A percentile compares a stretch with the other conserved stretches of the same genome.
These are phyloP conservation scores for Odiellus spinosus DNA, from an alignment of 2,888 invertebrate genomes.

Conservation along the genomic window DNA sequence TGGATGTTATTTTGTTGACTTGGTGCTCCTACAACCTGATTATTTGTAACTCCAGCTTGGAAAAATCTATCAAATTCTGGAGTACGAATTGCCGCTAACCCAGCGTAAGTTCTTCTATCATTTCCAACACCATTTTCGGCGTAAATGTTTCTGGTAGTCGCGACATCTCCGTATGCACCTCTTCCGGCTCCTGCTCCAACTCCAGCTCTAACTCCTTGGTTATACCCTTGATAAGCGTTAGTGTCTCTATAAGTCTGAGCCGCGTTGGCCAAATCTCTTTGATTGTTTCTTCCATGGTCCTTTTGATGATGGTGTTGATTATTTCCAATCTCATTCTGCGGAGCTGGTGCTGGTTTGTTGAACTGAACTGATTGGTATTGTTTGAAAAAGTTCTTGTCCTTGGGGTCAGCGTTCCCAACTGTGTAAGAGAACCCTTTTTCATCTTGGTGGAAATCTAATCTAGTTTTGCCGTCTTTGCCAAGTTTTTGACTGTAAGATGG, in stretches of 20 bases:
- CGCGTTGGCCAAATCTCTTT: not conserved
- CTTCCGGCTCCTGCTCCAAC: conserved; percentile 1
- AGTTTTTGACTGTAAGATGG: conserved; percentile 17
- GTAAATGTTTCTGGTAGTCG: not conserved
- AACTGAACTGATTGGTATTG: too few species aligned
- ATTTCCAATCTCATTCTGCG: too few species aligned
- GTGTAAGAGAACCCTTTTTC: conserved; percentile 16
- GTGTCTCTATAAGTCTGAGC: conserved; percentile 1
- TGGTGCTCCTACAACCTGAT: too few species aligned
- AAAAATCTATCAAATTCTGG: too few species aligned
- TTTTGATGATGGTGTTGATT: too few species aligned
- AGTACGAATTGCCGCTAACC: too few species aligned
- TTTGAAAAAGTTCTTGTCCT: too few species aligned
- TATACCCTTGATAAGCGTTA: not conserved
- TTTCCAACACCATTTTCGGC: conserved; percentile 1
- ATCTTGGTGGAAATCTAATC: conserved; percentile 15
- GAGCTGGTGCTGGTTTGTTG: too few species aligned
- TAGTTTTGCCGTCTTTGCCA: conserved; percentile 12
- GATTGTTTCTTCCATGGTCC: too few species aligned
- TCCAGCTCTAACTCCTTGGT: not conserved
- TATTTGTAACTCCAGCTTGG: too few species aligned
- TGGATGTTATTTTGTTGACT: too few species aligned
- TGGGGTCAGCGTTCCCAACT: conserved; percentile 1
- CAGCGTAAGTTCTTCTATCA: not conserved
- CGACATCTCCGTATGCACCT: not conserved